Percentiles rank a stretch among this genome's conserved stretches.
phyloP scores from a whole-genome alignment of 2,888 invertebrate genomes.

The Epirrita christyi region DNA sequence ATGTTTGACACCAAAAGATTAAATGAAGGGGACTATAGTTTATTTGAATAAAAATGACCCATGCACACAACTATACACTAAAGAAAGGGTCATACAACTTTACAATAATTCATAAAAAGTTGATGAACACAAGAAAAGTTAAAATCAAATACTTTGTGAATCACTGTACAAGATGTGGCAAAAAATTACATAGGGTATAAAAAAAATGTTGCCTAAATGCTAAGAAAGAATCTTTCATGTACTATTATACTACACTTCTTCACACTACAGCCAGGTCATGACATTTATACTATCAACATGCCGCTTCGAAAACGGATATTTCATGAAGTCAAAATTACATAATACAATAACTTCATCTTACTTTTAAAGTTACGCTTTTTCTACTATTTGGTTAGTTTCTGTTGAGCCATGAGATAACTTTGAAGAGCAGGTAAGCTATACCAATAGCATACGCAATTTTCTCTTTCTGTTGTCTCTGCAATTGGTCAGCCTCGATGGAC shows the following conservation, averaged over 20 bases:
- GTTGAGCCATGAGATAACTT: slow-evolving; percentile 92
- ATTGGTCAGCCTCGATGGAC: slow-evolving; percentile 93
- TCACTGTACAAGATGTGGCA: slow-evolving; percentile 67
- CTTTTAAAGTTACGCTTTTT: slow-evolving; percentile 56
- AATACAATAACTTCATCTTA: slow-evolving; percentile 69
- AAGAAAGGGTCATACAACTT: slow-evolving; percentile 55
- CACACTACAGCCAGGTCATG: slow-evolving; percentile 50
- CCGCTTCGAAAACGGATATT: slow-evolving; percentile 54
- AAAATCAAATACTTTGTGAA: slow-evolving; percentile 48
- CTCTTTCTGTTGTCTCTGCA: slow-evolving; percentile 93
- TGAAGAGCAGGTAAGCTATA: slow-evolving; percentile 93
- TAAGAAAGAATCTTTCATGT: slow-evolving; percentile 61
- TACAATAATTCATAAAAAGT: slow-evolving; percentile 65
- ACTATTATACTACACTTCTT: slow-evolving; percentile 61
- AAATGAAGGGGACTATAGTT: slow-evolving; percentile 53
- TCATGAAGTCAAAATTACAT: slow-evolving; percentile 69
- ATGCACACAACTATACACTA: slow-evolving; percentile 62
- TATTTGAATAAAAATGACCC: slow-evolving; percentile 73
- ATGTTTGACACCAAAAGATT: slow-evolving; percentile 30
- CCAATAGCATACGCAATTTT: slow-evolving; percentile 93
- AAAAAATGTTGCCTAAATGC: slow-evolving; percentile 72
- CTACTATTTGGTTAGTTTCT: slow-evolving; percentile 66
- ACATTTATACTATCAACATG: slow-evolving; percentile 55
- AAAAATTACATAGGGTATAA: slow-evolving; percentile 62
- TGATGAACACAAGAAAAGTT: slow-evolving; percentile 54